Evolutionary conservation across 2,113 vertebrate species (phyloP), one percentile per base, ranked within the genome.

Genomic region (Poeciliopsis occidentalis): DNA sequence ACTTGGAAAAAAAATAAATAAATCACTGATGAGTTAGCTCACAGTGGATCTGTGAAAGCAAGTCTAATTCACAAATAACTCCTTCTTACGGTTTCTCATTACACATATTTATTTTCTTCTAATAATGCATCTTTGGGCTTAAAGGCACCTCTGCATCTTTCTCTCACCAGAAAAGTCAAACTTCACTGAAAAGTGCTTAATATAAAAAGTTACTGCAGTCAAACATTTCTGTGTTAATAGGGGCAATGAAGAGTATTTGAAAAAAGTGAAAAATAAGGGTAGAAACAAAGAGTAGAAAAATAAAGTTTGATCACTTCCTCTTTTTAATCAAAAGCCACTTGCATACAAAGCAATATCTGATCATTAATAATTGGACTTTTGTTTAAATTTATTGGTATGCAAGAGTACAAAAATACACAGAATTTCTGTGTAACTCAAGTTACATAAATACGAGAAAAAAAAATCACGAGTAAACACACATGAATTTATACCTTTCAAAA

Each of bases 141-240:
- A 47, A 32, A 64, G 44, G 72, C 22, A n/a, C 51, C 62, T 60
- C 44, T 71, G 65, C 13, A 26, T 54, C 63, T 71, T 34, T 78
- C 69, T 60, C 64, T 82, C 73, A 75, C 39, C 30, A 60, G 1
- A 29, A 39, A 70, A 79, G 54, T 68, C 41, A 67, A 82, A 78
- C 77, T 73, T 78, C 78, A 73, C 47, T 74, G 61, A 60, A 32
- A 62, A 71, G 39, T 1, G 41, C 71, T 78, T 87, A 82, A 84
- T 44, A 75, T 26, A 70, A 87, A 88, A 78, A 81, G 54, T 67
- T 84, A 77, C 80, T 73, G 75, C 66, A 77, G 67, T 82, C 70
- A 80, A 76, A 86, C 64, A 82, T 82, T 75, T 79, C 69, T 67
- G 75, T 70, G 75, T 74, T 74, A 27, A 75, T 69, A 81, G 77